Conservation (phyloP, 1,140 invertebrate species). For the Nautilus pompilius region DNA sequence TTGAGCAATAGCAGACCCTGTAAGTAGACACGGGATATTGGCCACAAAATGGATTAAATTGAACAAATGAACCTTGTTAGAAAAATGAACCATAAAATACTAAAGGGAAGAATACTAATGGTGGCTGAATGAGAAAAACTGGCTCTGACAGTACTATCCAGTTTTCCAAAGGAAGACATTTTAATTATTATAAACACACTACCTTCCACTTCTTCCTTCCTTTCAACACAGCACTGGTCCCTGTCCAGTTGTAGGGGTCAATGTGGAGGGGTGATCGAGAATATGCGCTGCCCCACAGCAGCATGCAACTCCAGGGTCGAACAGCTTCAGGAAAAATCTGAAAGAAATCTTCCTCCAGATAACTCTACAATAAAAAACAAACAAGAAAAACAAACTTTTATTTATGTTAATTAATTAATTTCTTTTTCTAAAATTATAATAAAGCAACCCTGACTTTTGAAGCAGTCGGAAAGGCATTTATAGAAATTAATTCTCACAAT, state of each 20-base stretch:
- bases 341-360: slow-evolving; percentile 48
- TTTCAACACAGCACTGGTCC: slow-evolving; percentile 47
- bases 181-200: neutral
- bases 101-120: neutral
- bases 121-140: neutral
- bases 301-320: slow-evolving; percentile 48
- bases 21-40: neutral
- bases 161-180: no score
- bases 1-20: no score
- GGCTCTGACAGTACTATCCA: no score
- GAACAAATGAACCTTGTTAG: neutral
- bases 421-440: no score
- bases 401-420: neutral
- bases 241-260: slow-evolving; percentile 56
- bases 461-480: no score
- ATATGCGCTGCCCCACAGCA: slow-evolving; percentile 50
- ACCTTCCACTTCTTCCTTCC: slow-evolving; percentile 52
- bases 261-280: slow-evolving; percentile 51
- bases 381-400: neutral
- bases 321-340: slow-evolving; percentile 42
- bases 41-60: neutral
- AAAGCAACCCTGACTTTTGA: no score
- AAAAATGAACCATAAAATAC: neutral
- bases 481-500: no score
- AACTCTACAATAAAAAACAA: slow-evolving; percentile 33